A percentile compares a stretch with the other conserved stretches of the same genome.
Conservation (phyloP, 2,113 vertebrate genomes). For the Peromyscus leucopus region DNA sequence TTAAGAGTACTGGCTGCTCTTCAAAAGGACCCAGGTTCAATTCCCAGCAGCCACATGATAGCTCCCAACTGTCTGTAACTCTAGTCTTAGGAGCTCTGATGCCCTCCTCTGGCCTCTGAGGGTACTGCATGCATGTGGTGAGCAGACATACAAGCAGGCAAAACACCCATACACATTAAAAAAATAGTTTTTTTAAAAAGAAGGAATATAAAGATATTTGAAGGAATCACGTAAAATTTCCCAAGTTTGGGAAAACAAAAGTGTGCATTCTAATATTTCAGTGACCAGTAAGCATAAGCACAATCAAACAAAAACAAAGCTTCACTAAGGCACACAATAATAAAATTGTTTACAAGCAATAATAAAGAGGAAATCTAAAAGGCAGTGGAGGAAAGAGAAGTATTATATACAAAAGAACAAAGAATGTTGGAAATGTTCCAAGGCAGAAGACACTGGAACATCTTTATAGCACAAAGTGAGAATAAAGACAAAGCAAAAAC, state of each 20-base stretch:
- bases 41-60: background rate
- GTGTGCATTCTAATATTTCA: conserved; percentile 26
- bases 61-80: background rate
- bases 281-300: conserved; percentile 7
- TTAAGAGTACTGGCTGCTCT: background rate
- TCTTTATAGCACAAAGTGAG: conserved; percentile 39
- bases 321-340: background rate
- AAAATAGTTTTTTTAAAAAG: background rate
- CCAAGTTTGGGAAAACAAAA: conserved; percentile 1
- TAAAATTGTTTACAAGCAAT: conserved; percentile 25
- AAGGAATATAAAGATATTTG: background rate
- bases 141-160: background rate
- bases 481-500: background rate
- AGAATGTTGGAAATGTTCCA: conserved; percentile 19
- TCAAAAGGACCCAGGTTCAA: background rate
- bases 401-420: background rate
- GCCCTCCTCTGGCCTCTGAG: background rate
- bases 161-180: background rate
- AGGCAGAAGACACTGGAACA: conserved; percentile 49
- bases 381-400: background rate
- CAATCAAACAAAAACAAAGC: background rate
- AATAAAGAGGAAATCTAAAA: conserved; percentile 56
- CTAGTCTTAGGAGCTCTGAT: background rate
- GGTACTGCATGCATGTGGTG: background rate
- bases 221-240: conserved; percentile 4